Base-by-base conservation (phyloP, 1,140 invertebrate species). In the Mylabris phalerata region DNA sequence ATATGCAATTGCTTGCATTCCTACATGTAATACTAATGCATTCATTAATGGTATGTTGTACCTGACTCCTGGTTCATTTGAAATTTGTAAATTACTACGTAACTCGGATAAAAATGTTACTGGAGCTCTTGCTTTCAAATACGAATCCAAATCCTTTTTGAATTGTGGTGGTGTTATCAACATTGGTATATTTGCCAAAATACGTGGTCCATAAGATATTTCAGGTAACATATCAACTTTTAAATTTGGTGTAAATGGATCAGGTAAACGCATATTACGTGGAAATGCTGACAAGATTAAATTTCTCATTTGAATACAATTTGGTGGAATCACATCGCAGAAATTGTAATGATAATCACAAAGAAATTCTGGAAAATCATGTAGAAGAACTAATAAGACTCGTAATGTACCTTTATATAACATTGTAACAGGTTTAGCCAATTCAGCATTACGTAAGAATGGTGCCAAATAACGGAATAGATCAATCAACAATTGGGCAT, bases 311-410 rank as follows among this genome's bases (percentile, higher is more conserved):
- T 98, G 96, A 66, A 99, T 96, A 72, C 97, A 99, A 73, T 99
- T 99, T 0, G 95, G 91, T 60, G 97, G 96, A 69, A 99, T 98
- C 43, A 94, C 94, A 77, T 99, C 97, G 75, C 97, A 98, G 76
- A 99, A 98, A n/a, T 92, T 90, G 72, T 98, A 98, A 73, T 99
- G 95, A 73, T 98, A 99, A 70, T 99, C 97, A 72, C 95, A 98
- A 24, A 99, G 80, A 71, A 99, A 98, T 74, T 99, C 98, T 0
- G 98, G 98, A 75, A 99, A 99, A 75, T 99, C 98, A 70, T 99
- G 96, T 2, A 99, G 79, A 9, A 99, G 78, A 0, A 99, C 94
- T 9, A 99, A 75, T n/a, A 99, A 77, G 0, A 99, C 93, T 57
- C 96, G 82, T 5, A 99, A 77, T 3, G 95, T 98, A 46, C 96